Base-by-base conservation (phyloP, 2,888 invertebrate species). In the Carcina quercana region DNA sequence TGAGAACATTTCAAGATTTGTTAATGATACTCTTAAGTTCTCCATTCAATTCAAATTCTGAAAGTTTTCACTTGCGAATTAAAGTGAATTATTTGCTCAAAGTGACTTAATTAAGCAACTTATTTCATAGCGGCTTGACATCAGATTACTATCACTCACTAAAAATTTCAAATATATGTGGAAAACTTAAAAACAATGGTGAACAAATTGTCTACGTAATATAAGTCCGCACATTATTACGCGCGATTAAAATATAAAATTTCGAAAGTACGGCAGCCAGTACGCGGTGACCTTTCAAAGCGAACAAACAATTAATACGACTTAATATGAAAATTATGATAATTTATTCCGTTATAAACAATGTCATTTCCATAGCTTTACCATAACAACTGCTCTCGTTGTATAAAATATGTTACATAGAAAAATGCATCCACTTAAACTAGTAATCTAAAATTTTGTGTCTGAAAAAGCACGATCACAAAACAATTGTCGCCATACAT, bases 241-340 rank as follows among this genome's bases (percentile, higher is more conserved):
- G 6, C 2, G 25, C 14, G 25, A 8, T 14, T 25, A 14, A 13
- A 11, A 10, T n/a, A 13, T 25, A 25, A 25, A 12, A 25, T 13
- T 25, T 13, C n/a, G n/a, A n/a, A n/a, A n/a, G n/a, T n/a, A n/a
- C n/a, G n/a, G n/a, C n/a, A n/a, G n/a, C n/a, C n/a, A n/a, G n/a
- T 26, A 26, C 8, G 3, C 2, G 15, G 3, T 15, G 15, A 26
- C 26, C 15, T 26, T 26, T n/a, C 37, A 40, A 38, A 40, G 35
- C 30, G 34, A 14, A 25, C 28, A 24, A 24, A 19, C 34, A 32
- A 27, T 34, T 38, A 32, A 39, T 39, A 40, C 32, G 27, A 30
- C 36, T 44, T 40, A 45, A 45, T 50, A 34, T 25, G 33, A 43
- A 34, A 28, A 36, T 43, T 41, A 46, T 43, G 43, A 20, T 42